Evolutionary conservation across 2,888 invertebrate species (phyloP), one percentile per base, ranked within the genome.

Genomic region (Spilosoma lubricipeda): DNA sequence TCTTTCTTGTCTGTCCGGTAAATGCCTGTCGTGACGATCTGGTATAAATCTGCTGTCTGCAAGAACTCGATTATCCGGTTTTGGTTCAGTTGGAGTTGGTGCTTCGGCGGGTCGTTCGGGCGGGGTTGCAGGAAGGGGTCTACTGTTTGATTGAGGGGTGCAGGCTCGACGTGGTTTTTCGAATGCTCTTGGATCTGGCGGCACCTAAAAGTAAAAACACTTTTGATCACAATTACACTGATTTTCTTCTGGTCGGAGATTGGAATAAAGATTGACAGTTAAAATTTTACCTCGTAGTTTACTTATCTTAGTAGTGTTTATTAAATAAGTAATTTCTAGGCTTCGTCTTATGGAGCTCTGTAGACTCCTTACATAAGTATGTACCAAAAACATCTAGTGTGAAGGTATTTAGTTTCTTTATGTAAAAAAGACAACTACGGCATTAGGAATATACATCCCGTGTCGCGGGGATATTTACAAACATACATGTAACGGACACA

Each of bases 121-220:
- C 2, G 95, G 95, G 0, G 95, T 93, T 0, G 94, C 95, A 18
- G 95, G 95, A 3, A 95, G 85, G 0, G 95, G 95, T 39, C 95
- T 82, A 76, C 95, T 94, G 84, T 94, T 94, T 0, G 95, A 93
- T 71, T 94, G 95, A 0, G 95, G 95, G 0, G 95, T 95, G 86
- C 93, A 93, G 0, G 95, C 95, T 20, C 95, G 89, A 20, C 94
- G 90, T 0, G 95, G 95, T 67, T 95, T 95, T 72, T 95, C 95
- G 67, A 95, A 95, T 0, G 95, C 95, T 75, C 95, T 85, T 0
- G 95, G 95, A 48, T 95, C 95, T 15, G 95, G 95, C 20, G 95
- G 95, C 72, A 95, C 90, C 95, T 95, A 84, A 33, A 83, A 87
- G 56, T 3, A n/a, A 30, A 71, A 65, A 39, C 52, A 48, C 48